Conservation (phyloP, 2,888 invertebrate species). For the Carabus problematicus region DNA sequence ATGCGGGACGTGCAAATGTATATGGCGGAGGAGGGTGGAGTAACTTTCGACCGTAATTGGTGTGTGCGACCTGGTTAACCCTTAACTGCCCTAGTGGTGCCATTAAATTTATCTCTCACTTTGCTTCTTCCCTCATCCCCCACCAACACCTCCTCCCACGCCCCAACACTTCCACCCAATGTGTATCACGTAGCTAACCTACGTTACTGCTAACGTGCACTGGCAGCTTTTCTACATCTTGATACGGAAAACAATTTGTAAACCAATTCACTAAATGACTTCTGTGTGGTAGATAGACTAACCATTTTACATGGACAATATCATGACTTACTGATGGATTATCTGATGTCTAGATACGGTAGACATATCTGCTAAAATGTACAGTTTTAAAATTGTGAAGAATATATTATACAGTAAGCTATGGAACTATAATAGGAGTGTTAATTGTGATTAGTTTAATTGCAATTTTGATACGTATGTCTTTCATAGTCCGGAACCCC, state of each 20-base stretch:
- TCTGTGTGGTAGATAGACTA: too few species aligned
- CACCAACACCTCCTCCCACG: neutral
- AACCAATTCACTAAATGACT: neutral
- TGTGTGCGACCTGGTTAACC: slow-evolving; percentile 19
- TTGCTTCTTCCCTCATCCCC: neutral
- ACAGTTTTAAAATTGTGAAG: too few species aligned
- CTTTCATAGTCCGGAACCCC: too few species aligned
- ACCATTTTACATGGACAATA: too few species aligned
- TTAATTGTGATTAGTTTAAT: too few species aligned
- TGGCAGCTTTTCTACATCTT: neutral
- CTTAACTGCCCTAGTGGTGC: slow-evolving; percentile 19
- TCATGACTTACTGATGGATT: too few species aligned
- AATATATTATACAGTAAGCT: too few species aligned
- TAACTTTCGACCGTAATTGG: slow-evolving; percentile 18
- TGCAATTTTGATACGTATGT: too few species aligned
- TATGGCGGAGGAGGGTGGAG: neutral
- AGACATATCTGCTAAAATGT: too few species aligned
- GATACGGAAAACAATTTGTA: slow-evolving; percentile 7
- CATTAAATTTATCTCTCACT: slow-evolving; percentile 22
- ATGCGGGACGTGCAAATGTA: neutral
- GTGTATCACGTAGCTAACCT: neutral
- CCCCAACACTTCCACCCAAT: neutral
- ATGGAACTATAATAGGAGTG: too few species aligned
- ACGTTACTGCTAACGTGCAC: too few species aligned
- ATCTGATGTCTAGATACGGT: too few species aligned